These are phyloP conservation scores for Oncorhynchus tshawytscha DNA, from an alignment of 2,113 vertebrate species.

Conservation along the genomic window DNA sequence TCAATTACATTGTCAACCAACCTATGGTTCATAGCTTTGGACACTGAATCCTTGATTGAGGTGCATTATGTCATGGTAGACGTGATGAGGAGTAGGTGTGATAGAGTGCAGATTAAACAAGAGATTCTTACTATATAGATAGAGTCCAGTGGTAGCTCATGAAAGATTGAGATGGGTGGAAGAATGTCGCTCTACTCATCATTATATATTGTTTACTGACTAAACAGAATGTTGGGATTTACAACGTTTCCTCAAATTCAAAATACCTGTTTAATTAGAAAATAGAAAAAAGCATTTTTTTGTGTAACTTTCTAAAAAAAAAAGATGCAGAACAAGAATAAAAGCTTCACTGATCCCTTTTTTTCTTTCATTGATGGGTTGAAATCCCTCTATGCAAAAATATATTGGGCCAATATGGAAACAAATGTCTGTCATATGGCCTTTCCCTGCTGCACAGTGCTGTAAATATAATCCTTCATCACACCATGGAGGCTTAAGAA, in stretches of 20 bases:
- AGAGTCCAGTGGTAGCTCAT: conserved; percentile 1
- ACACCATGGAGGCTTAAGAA: conserved; percentile 14
- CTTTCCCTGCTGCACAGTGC: conserved; percentile 30
- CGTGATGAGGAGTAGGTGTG: conserved; percentile 24
- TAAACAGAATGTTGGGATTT: not conserved
- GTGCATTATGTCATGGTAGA: conserved; percentile 35
- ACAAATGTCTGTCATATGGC: conserved; percentile 9
- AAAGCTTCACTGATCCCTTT: too few relatives aligned
- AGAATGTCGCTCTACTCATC: not conserved
- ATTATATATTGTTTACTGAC: not conserved
- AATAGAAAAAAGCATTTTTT: too few relatives aligned
- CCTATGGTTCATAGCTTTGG: conserved; percentile 17
- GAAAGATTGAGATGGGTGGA: not conserved
- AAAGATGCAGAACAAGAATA: too few relatives aligned
- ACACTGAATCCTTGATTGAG: conserved; percentile 40
- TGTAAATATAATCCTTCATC: conserved; percentile 48
- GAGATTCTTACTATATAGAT: not conserved
- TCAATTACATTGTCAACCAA: conserved; percentile 18
- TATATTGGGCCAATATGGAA: too few relatives aligned
- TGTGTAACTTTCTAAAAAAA: too few relatives aligned
- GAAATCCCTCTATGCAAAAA: too few relatives aligned
- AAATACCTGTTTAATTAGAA: too few relatives aligned
- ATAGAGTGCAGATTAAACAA: conserved; percentile 12
- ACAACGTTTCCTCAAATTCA: too few relatives aligned
- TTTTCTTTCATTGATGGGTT: too few relatives aligned